phyloP scores from a whole-genome alignment of 1,140 invertebrate genomes.

The Phocides pigmalion region DNA sequence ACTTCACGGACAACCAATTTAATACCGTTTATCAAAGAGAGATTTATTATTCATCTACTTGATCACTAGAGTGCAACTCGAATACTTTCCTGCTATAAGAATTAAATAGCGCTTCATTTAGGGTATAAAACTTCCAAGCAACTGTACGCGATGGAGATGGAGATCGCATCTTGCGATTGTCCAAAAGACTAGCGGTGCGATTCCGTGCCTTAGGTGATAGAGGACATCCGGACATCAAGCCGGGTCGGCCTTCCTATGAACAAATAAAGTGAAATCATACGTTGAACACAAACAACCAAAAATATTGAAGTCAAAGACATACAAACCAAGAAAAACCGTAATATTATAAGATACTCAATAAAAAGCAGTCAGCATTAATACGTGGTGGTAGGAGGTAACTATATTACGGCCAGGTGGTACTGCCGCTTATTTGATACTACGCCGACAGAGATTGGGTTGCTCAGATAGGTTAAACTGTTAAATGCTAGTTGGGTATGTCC shows the following conservation, averaged over 20 bases:
- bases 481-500: too few species aligned
- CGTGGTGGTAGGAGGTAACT: too few species aligned
- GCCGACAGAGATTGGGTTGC: too few species aligned
- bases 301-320: background rate
- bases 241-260: conserved; percentile 44
- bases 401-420: too few species aligned
- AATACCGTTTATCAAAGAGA: background rate
- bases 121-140: conserved; percentile 73
- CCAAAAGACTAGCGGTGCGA: conserved; percentile 56
- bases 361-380: too few species aligned
- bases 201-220: conserved; percentile 58
- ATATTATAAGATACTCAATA: too few species aligned
- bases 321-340: too few species aligned
- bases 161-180: conserved; percentile 51
- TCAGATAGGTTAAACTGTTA: too few species aligned
- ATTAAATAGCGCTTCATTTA: conserved; percentile 65
- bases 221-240: conserved; percentile 49
- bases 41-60: background rate
- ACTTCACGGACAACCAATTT: background rate
- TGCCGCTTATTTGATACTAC: too few species aligned
- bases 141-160: conserved; percentile 47
- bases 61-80: conserved; percentile 49
- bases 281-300: too few species aligned
- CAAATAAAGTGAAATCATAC: conserved; percentile 3
- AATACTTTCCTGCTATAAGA: conserved; percentile 64